Base-by-base conservation (phyloP, 2,888 invertebrate species). In the Operophtera brumata region DNA sequence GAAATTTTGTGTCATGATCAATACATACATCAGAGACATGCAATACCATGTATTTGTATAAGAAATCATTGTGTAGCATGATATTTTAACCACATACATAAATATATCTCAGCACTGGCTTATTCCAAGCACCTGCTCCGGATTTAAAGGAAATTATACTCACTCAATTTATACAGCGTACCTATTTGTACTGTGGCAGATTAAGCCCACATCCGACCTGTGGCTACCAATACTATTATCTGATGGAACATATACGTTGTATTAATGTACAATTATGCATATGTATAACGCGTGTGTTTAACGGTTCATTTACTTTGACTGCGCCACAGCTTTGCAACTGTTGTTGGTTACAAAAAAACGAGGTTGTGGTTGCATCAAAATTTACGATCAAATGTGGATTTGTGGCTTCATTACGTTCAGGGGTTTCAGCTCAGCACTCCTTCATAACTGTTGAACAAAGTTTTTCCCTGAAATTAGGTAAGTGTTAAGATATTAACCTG, bases 181-280 rank as follows among this genome's bases (percentile, higher is more conserved):
- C 2, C 2, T 20, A 20, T 4, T 30, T 45, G 40, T 39, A 49
- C 12, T 52, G 41, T 41, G 51, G 14, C 46, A 46, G 57, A 61
- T 54, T 40, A 61, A 51, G 26, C 61, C 61, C 61, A 55, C 54
- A 61, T 58, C 9, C 54, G 32, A 14, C 43, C 49, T 35, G 36
- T n/a, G 34, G 14, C 42, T 10, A 53, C 55, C 47, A 39, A 49
- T 13, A n/a, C n/a, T n/a, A 48, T 45, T 50, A 50, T 61, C 55
- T 28, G 26, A n/a, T 46, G 40, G 12, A 43, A 39, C 32, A 28
- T 47, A 47, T 28, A 37, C 25, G 6, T 34, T 11, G n/a, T n/a
- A 11, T 34, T 30, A 30, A n/a, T 34, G 6, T 34, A 34, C 5
- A 11, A 11, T n/a, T 11, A 5, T 5, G 11, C 11, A 10, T 10